Percentiles rank a stretch among this genome's conserved stretches.
phyloP scores from a whole-genome alignment of 2,888 invertebrate species.

The Plagiodera versicolora region DNA sequence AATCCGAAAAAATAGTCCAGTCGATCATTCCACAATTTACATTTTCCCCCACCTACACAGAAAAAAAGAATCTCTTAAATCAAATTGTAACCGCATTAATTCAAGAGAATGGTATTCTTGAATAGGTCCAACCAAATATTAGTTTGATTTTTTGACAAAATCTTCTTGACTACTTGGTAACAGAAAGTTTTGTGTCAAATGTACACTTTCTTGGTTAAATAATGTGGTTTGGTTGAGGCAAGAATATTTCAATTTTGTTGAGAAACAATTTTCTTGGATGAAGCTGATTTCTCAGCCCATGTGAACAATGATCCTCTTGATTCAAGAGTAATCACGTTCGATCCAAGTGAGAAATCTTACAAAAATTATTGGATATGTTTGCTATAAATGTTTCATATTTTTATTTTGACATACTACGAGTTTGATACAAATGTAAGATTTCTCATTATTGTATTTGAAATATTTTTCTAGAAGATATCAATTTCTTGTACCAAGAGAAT shows the following conservation, averaged over 20 bases:
- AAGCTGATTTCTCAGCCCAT: not conserved
- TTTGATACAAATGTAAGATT: not conserved
- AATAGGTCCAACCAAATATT: too few relatives aligned
- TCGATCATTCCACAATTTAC: too few relatives aligned
- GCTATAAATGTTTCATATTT: not conserved
- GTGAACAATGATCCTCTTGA: not conserved
- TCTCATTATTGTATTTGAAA: not conserved
- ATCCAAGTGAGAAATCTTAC: not conserved
- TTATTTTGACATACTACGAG: not conserved
- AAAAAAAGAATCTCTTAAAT: too few relatives aligned
- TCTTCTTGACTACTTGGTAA: not conserved
- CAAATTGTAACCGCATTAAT: too few relatives aligned
- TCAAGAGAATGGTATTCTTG: too few relatives aligned
- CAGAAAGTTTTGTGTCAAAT: slow-evolving; percentile 1
- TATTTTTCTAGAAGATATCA: not conserved
- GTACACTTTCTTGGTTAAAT: not conserved
- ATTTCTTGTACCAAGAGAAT: not conserved
- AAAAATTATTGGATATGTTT: too few relatives aligned
- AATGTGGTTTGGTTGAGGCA: not conserved
- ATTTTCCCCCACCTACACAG: too few relatives aligned
- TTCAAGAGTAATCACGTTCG: not conserved
- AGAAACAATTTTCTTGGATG: not conserved
- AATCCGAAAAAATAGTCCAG: too few relatives aligned
- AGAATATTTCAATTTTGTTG: too few relatives aligned
- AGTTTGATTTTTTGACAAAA: too few relatives aligned